Evolutionary conservation across 2,888 invertebrate genomes (phyloP), one percentile per base, ranked within the genome.

Genomic region (Criorhina ranunculi): DNA sequence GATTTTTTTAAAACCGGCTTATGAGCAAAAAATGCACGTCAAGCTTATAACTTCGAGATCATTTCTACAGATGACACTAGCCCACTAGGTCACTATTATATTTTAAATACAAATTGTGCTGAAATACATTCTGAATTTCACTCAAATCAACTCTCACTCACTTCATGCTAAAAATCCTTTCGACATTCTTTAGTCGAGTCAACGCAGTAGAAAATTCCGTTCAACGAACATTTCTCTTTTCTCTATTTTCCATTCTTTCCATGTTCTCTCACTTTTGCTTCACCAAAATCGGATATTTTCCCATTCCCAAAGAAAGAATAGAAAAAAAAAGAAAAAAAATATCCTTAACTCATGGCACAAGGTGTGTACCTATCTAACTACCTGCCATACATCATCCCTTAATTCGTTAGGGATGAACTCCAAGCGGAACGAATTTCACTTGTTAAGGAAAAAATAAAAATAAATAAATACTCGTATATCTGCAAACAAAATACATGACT

Each of bases 311-410:
- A 29, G 62, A 29, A 73, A 17, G 24, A 70, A 15, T 19, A 64
- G 4, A 11, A 29, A n/a, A 15, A 19, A 40, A 11, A 3, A 24
- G 24, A 24, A 24, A 24, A 24, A 70, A 72, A 76, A 73, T 49
- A n/a, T 57, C 64, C 77, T 44, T 15, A 57, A 67, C 42, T 53
- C 69, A 62, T 57, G 51, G 67, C 42, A 66, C 53, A 83, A 83
- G 78, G 83, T 83, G 83, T 79, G 83, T 83, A 83, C 60, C 62
- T 60, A 73, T 46, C 77, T 78, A 69, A 57, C 78, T 79, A 79
- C 83, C 78, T 83, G 78, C 46, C 72, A 67, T 51, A 73, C 64
- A 83, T 78, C 78, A 79, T 78, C 78, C 83, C 76, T 57, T 69
- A 64, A 83, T 64, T 53, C 67, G 57, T 44, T 12, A 78, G 82